These are phyloP conservation scores for Catocala sponsa DNA, from an alignment of 2,888 invertebrate genomes.

Conservation along the genomic window DNA sequence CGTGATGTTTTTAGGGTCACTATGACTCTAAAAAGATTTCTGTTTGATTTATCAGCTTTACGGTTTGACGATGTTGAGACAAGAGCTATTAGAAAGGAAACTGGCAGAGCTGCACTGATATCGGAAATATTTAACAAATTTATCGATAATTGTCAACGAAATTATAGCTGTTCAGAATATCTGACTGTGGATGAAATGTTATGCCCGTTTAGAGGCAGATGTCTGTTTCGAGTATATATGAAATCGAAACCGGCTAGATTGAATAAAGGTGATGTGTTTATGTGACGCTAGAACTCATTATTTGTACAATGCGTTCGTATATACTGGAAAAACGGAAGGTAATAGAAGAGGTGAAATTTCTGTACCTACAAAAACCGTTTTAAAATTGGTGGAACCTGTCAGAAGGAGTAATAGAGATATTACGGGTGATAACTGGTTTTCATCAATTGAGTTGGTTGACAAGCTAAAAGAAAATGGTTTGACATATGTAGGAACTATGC, in stretches of 20 bases:
- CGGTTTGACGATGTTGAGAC: background rate
- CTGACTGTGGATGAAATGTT: conserved; percentile 1
- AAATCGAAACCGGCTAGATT: background rate
- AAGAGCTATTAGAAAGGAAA: background rate
- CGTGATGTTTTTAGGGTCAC: background rate
- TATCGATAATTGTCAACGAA: background rate
- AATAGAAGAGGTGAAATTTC: background rate
- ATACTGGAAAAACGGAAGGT: background rate
- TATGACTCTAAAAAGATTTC: background rate
- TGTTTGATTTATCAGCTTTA: background rate
- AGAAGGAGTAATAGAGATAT: background rate
- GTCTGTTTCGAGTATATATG: background rate
- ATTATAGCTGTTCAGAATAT: conserved; percentile 3
- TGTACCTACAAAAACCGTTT: background rate
- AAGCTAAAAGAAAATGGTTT: background rate
- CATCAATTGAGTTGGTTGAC: too few relatives aligned
- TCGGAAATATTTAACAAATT: background rate
- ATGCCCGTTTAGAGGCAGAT: background rate
- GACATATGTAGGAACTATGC: background rate
- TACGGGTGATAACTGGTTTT: conserved; percentile 4
- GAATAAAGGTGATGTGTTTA: background rate
- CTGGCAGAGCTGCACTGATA: background rate
- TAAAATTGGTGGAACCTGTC: background rate
- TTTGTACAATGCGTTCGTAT: conserved; percentile 1
- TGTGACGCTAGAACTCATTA: conserved; percentile 1